Base-by-base conservation (phyloP, 2,888 invertebrate genomes). In the Acholoe squamosa region DNA sequence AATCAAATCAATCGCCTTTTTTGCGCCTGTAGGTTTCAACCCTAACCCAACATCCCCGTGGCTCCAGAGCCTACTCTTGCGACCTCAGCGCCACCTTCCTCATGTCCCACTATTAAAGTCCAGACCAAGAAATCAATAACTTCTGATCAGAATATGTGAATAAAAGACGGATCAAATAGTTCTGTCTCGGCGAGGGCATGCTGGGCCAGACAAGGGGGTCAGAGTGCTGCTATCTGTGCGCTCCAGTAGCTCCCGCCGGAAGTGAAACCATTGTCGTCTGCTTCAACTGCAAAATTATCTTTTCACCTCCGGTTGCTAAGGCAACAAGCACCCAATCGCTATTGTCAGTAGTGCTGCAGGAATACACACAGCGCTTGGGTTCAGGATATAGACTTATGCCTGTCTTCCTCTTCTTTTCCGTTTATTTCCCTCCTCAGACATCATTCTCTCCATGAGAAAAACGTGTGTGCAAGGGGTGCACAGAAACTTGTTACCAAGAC, bases 191-290 rank as follows among this genome's bases (percentile, higher is more conserved):
- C 34, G 33, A n/a, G 33, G 22, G 33, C 0, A 16, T 80, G 43
- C 12, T 22, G 14, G 80, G 33, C 43, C 80, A 43, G 80, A 43
- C 43, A 22, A 0, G 22, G 31, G 80, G 80, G 33, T 43, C 33
- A n/a, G 16, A 43, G 1, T 7, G 0, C 7, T 43, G 80, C 34
- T 80, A 80, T 80, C 80, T 80, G 80, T 80, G 80, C 34, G 80
- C 80, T 80, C 80, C 80, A 80, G 33, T 80, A 43, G 43, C 80
- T 80, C 80, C 43, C 43, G 22, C 80, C 80, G 43, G 43, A 80
- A 80, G 80, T 43, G 80, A 22, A 43, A 19, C 43, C 34, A 80
- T 80, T 80, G 80, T 43, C 80, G 80, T 34, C 43, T 33, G 80
- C 80, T 19, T n/a, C 22, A 16, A 33, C 12, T 16, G 43, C 34